Percentiles rank a stretch among this genome's conserved stretches.
phyloP scores from a whole-genome alignment of 2,888 invertebrate species.

The Andrena dorsata region DNA sequence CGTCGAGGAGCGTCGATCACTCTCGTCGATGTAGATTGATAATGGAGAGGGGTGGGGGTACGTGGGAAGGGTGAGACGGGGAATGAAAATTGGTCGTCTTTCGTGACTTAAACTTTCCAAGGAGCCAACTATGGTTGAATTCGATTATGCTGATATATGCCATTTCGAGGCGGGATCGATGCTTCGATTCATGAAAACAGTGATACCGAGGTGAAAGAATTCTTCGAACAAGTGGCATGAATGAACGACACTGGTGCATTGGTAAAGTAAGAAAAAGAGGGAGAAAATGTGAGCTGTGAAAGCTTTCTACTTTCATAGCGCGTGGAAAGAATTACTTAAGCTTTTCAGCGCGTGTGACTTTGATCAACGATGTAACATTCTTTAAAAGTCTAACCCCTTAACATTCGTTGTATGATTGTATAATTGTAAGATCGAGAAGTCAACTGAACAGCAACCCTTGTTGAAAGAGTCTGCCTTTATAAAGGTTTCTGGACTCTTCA shows the following conservation, averaged over 20 bases:
- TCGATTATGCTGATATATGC: not conserved
- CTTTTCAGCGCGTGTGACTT: constrained; percentile 12
- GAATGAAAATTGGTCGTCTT: not conserved
- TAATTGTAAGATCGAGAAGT: not conserved
- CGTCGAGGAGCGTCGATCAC: not conserved
- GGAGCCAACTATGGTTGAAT: not conserved
- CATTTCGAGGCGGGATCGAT: not conserved
- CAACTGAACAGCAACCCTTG: not conserved
- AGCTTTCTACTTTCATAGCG: constrained; percentile 11
- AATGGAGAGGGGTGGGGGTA: not conserved
- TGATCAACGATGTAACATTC: constrained; percentile 37
- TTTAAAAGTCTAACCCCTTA: constrained; percentile 17
- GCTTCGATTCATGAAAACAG: constrained; percentile 4
- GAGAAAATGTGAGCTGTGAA: not conserved
- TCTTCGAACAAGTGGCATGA: constrained; percentile 3
- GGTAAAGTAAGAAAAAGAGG: not conserved
- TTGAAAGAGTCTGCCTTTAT: not conserved
- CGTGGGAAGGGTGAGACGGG: not conserved
- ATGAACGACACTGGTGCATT: constrained; percentile 8
- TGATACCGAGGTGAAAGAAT: constrained; percentile 8
- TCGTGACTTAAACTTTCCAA: not conserved
- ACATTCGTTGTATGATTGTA: not conserved
- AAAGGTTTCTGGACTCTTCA: too few relatives aligned
- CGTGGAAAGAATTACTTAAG: constrained; percentile 36
- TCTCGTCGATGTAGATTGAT: not conserved